phyloP scores from a whole-genome alignment of 2,888 invertebrate genomes.

The Mythimna loreyi region DNA sequence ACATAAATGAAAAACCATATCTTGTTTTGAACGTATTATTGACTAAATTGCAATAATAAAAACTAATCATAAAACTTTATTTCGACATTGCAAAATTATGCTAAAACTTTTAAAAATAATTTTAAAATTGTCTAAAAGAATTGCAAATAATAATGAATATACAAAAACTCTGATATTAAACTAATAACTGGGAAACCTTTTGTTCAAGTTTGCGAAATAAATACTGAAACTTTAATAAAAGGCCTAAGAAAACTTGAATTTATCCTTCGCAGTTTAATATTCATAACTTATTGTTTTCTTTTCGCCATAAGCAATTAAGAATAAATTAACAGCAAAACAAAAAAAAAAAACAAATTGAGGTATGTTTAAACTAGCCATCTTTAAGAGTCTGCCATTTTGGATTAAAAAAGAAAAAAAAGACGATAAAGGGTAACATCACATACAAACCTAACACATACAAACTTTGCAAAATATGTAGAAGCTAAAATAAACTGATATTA shows the following conservation, averaged over 20 bases:
- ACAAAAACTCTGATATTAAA: conserved; percentile 4
- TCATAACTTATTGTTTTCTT: background rate
- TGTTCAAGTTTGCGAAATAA: conserved; percentile 31
- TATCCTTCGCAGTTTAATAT: conserved; percentile 9
- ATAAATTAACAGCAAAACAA: background rate
- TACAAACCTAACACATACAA: too few relatives aligned
- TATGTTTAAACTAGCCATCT: background rate
- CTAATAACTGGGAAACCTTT: conserved; percentile 19
- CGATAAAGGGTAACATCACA: too few relatives aligned
- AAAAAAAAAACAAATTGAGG: background rate
- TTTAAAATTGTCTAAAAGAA: background rate
- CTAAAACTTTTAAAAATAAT: background rate
- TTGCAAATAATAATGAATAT: background rate
- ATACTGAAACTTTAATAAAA: conserved; percentile 31
- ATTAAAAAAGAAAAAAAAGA: too few relatives aligned
- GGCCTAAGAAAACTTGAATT: conserved; percentile 25
- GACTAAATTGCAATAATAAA: too few relatives aligned
- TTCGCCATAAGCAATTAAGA: background rate
- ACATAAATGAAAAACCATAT: too few relatives aligned
- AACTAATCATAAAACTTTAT: background rate
- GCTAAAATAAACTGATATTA: too few relatives aligned
- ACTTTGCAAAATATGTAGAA: too few relatives aligned
- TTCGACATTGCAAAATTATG: background rate
- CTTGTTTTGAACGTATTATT: too few relatives aligned
- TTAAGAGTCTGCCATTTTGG: too few relatives aligned